A percentile compares a stretch with the other conserved stretches of the same genome.
These are phyloP conservation scores for Octopus sinensis DNA, from an alignment of 1,140 invertebrate species.

Conservation along the genomic window DNA sequence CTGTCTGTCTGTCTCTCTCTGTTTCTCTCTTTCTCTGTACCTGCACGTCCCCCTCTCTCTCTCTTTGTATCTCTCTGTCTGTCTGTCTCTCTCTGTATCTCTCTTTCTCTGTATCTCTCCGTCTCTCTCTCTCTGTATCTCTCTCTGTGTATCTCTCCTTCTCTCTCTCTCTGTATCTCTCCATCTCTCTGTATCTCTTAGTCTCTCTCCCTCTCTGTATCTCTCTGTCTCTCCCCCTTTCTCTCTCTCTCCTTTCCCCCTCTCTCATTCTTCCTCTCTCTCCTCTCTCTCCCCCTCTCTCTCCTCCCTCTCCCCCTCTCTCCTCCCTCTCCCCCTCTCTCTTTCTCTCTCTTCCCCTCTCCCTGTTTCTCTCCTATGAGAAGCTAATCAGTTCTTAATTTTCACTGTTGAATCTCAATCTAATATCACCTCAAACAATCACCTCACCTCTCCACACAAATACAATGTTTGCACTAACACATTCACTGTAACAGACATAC, in stretches of 20 bases:
- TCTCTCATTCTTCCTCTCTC: conserved; percentile 3
- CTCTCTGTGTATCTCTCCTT: background rate
- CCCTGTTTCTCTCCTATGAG: background rate
- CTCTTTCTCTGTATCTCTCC: background rate
- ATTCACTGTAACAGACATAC: background rate
- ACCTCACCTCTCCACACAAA: too few species aligned
- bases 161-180: background rate
- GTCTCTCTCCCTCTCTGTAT: background rate
- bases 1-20: background rate
- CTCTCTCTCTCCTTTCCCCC: background rate
- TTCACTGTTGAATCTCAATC: too few species aligned
- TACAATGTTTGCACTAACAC: too few species aligned
- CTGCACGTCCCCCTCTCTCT: background rate
- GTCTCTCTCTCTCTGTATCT: background rate
- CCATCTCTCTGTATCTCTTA: background rate
- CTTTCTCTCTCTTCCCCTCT: background rate
- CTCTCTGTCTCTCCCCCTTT: background rate
- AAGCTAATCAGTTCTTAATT: too few species aligned
- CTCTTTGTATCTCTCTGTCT: background rate
- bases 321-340: background rate
- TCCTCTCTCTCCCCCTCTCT: background rate
- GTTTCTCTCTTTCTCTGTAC: background rate
- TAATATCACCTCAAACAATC: too few species aligned
- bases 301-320: background rate
- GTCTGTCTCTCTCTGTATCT: background rate